A percentile compares a stretch with the other conserved stretches of the same genome.
Evolutionary conservation across 2,113 vertebrate genomes (phyloP).

Genomic region (Mesoclemmys tuberculata): DNA sequence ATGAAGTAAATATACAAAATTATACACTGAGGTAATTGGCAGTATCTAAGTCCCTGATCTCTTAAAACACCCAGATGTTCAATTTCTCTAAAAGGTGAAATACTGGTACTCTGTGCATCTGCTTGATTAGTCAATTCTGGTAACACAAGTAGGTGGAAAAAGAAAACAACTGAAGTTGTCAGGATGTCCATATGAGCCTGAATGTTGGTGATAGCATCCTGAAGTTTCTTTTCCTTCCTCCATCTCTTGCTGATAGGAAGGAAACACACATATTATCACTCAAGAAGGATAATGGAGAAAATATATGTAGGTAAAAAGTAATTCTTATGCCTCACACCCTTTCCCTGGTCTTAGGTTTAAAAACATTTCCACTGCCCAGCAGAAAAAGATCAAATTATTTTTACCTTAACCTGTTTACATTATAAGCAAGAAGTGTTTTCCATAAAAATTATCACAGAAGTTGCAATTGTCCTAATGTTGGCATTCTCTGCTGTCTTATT

Average conservation of each 20-base stretch:
- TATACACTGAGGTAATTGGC: fast-evolving
- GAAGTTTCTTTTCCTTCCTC: neutral
- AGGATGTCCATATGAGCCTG: neutral
- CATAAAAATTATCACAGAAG: neutral
- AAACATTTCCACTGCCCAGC: neutral
- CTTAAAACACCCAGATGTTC: neutral
- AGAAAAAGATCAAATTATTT: neutral
- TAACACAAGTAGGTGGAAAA: neutral
- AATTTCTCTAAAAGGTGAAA: neutral
- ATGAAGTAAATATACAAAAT: neutral
- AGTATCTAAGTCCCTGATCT: neutral
- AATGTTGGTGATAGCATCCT: neutral
- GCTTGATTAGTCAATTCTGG: fast-evolving
- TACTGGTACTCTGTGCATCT: neutral
- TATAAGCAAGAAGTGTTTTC: neutral
- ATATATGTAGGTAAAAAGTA: neutral
- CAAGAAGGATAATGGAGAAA: neutral
- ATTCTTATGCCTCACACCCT: neutral
- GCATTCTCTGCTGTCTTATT: neutral
- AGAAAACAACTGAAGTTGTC: neutral
- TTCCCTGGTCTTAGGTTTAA: neutral
- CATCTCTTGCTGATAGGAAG: neutral
- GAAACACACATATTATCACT: neutral
- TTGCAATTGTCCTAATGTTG: neutral
- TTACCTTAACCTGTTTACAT: neutral